Evolutionary conservation across 2,113 vertebrate genomes (phyloP).

Genomic region (Cheilinus undulatus): DNA sequence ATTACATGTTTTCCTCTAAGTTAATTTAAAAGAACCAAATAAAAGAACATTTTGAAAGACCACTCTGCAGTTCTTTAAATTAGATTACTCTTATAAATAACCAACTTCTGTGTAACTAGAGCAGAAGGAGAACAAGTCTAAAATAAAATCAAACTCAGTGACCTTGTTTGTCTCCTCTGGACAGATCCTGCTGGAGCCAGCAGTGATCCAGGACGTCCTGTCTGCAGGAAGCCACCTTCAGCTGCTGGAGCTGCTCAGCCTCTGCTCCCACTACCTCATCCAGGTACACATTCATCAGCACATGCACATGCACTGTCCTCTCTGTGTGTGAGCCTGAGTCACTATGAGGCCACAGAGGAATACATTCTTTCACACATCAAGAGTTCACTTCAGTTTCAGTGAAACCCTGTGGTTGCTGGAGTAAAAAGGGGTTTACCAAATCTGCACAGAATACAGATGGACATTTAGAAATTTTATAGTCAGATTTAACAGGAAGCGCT

Average conservation of each 20-base stretch:
- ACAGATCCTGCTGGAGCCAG: conserved; percentile 94
- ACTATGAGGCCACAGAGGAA: neutral
- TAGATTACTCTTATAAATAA: neutral
- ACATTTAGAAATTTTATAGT: too few species aligned
- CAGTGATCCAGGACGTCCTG: conserved; percentile 94
- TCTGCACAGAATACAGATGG: too few species aligned
- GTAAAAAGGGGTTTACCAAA: conserved; percentile 6
- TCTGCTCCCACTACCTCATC: conserved; percentile 98
- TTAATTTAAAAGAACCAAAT: neutral
- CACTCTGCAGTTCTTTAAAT: neutral
- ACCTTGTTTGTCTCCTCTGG: conserved; percentile 42
- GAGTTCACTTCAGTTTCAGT: neutral
- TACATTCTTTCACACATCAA: conserved; percentile 7
- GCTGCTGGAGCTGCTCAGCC: conserved; percentile 94
- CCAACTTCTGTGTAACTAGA: conserved; percentile 1
- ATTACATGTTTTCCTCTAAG: too few species aligned
- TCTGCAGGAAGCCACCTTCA: conserved; percentile 98
- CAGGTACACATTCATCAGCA: conserved; percentile 84
- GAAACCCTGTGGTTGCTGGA: conserved; percentile 10
- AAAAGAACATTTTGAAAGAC: neutral
- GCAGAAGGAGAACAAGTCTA: neutral
- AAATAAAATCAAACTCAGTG: neutral
- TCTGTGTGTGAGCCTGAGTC: neutral
- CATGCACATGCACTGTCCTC: neutral
- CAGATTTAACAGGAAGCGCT: too few species aligned